Evolutionary conservation across 2,888 invertebrate genomes (phyloP).

Genomic region (Drosophila paracracens): DNA sequence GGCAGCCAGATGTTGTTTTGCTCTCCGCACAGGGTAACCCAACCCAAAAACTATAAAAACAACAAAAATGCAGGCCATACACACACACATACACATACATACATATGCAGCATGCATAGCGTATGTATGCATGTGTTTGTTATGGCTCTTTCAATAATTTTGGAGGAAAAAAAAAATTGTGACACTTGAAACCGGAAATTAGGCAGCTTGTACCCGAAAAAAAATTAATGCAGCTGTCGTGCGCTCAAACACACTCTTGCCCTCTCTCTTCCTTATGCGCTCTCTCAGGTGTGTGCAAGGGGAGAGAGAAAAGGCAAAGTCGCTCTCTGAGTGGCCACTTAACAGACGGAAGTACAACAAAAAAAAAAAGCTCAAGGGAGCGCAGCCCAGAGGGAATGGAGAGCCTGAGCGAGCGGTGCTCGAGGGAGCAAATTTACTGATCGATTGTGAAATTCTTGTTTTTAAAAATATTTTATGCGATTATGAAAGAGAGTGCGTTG

Average conservation of each 20-base stretch:
- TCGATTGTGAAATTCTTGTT: conserved; percentile 34
- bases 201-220: conserved; percentile 57
- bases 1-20: conserved; percentile 66
- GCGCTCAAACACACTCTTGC: conserved; percentile 17
- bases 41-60: conserved; percentile 68
- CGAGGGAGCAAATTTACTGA: conserved; percentile 22
- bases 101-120: conserved; percentile 7
- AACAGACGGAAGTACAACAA: conserved; percentile 26
- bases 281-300: conserved; percentile 35
- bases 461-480: conserved; percentile 8
- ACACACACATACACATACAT: conserved; percentile 7
- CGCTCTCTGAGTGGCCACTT: conserved; percentile 21
- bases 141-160: conserved; percentile 75
- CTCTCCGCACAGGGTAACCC: conserved; percentile 38
- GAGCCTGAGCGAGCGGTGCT: conserved; percentile 20
- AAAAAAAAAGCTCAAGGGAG: conserved; percentile 30
- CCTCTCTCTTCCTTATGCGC: conserved; percentile 20
- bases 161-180: conserved; percentile 41
- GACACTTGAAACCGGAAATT: conserved; percentile 78
- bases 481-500: conserved; percentile 13
- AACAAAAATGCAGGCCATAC: conserved; percentile 43
- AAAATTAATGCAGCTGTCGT: conserved; percentile 63
- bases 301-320: conserved; percentile 3
- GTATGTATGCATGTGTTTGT: conserved; percentile 40
- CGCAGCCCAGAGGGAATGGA: conserved; percentile 1